Base-by-base conservation (phyloP, 2,888 invertebrate species). In the Ametastegia equiseti region DNA sequence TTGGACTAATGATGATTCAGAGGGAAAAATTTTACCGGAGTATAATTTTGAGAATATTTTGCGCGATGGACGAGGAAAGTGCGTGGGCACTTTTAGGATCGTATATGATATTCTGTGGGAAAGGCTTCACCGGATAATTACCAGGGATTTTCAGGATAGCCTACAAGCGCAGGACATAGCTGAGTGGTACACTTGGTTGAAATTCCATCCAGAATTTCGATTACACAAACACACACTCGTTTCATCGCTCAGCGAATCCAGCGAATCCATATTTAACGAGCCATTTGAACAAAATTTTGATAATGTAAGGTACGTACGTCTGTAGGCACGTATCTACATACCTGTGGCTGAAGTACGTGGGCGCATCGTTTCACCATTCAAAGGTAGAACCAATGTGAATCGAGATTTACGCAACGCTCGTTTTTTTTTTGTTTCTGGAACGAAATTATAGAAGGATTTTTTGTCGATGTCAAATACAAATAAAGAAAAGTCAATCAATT, bases 101-200 rank as follows among this genome's bases (percentile, higher is more conserved):
- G n/a, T 36, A 19, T 45, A 54, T 54, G 13, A 75, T 54, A n/a
- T 75, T 36, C 75, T 19, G 33, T 75, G 75, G 75, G 75, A 39
- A 19, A 54, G 50, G 54, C 36, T 75, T 75, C 30, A 36, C 50
- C 27, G 27, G 54, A 75, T 75, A 75, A 75, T 75, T 54, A 75
- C 7, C 73, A 30, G 33, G 73, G 33, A 75, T 36, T 54, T 75
- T 75, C 11, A 33, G 50, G 73, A 75, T 19, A 2, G 19, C 30
- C 36, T 33, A n/a, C n/a, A n/a, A 54, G 5, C n/a, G 19, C 36
- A 27, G 13, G 36, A 23, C 30, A n/a, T n/a, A 23, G 27, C 27
- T 27, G 45, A 71, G 71, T 71, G 42, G 71, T 42, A 42, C 27
- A 45, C 23, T 47, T 45, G 42, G 27, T n/a, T n/a, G 45, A 23